Conservation (phyloP, 2,797 vertebrate genomes). For the Knipowitschia caucasica region DNA sequence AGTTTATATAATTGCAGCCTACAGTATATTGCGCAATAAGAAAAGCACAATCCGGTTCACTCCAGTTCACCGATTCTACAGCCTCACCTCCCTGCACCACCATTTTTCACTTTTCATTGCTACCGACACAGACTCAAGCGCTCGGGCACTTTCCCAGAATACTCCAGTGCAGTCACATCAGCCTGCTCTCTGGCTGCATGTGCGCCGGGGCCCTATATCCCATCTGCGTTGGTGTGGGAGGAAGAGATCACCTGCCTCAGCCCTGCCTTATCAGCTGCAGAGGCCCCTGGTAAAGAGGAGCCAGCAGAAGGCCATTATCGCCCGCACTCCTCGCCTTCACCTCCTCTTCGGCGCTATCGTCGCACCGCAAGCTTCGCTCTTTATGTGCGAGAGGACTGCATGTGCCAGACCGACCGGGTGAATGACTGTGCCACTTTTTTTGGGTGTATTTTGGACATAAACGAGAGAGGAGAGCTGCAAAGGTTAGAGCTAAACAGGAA, state of each 20-base stretch:
- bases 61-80: slow-evolving; percentile 4
- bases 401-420: slow-evolving; percentile 33
- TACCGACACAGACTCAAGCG: slow-evolving; percentile 21
- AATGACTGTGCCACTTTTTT: slow-evolving; percentile 22
- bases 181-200: slow-evolving; percentile 7
- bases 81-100: slow-evolving; percentile 6
- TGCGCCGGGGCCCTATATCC: slow-evolving; percentile 37
- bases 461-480: slow-evolving; percentile 14
- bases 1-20: background rate
- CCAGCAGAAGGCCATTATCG: slow-evolving; percentile 67
- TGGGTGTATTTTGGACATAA: background rate
- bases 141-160: slow-evolving; percentile 25
- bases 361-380: slow-evolving; percentile 54
- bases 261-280: slow-evolving; percentile 54
- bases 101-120: background rate
- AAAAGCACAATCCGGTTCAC: background rate
- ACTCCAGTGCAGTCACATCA: slow-evolving; percentile 4
- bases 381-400: slow-evolving; percentile 43
- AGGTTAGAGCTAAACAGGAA: slow-evolving; percentile 21
- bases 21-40: background rate
- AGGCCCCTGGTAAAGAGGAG: slow-evolving; percentile 35
- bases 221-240: slow-evolving; percentile 34
- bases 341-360: slow-evolving; percentile 59
- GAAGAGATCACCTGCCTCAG: slow-evolving; percentile 28
- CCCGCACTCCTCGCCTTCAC: slow-evolving; percentile 48